Evolutionary conservation across 2,113 vertebrate species (phyloP).

Genomic region (Prunella fulvescens): DNA sequence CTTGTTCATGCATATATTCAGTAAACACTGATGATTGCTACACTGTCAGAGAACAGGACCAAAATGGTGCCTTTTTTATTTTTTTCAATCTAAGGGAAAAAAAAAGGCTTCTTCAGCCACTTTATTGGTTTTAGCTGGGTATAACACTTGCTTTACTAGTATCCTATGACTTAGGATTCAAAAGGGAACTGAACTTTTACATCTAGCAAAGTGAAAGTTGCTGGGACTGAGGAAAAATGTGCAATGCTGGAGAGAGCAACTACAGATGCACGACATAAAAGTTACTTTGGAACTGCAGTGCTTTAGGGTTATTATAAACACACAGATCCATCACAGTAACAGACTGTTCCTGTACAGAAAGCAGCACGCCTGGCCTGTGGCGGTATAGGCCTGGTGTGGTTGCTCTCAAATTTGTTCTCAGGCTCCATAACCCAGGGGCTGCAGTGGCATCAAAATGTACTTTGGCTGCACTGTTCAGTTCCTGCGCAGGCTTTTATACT

Average conservation of each 20-base stretch:
- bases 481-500: neutral
- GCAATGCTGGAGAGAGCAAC: neutral
- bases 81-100: accelerated
- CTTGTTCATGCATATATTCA: neutral
- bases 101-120: neutral
- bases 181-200: neutral
- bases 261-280: neutral
- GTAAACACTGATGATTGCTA: neutral
- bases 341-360: neutral
- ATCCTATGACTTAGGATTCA: neutral
- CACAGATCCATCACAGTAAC: neutral
- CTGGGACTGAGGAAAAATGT: neutral
- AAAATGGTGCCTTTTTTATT: neutral
- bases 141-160: neutral
- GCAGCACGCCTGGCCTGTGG: accelerated
- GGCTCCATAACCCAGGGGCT: neutral
- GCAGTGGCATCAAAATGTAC: accelerated
- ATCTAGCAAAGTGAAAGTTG: neutral
- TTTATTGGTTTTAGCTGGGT: neutral
- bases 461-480: neutral
- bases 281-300: neutral
- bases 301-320: neutral
- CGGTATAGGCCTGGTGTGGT: neutral
- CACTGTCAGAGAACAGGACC: neutral
- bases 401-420: neutral